These are phyloP conservation scores for Orientallactaga bullata DNA, from an alignment of 2,113 vertebrate species.

Conservation along the genomic window DNA sequence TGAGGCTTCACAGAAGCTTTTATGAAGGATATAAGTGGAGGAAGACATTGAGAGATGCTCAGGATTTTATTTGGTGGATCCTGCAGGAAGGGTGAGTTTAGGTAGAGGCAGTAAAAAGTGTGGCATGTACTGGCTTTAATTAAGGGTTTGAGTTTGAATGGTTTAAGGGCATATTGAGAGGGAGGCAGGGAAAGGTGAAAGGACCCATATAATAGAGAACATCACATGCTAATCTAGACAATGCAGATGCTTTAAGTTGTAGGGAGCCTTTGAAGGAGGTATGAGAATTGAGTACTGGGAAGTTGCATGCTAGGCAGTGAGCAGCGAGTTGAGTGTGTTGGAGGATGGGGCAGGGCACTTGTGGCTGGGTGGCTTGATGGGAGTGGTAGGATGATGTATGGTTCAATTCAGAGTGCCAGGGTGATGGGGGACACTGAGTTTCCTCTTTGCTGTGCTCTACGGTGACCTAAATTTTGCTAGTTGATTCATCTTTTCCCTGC, in stretches of 20 bases:
- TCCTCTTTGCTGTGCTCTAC: accelerated
- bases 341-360: neutral
- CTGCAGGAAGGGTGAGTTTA: neutral
- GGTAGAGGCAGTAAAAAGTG: too few species aligned
- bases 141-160: neutral
- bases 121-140: neutral
- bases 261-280: neutral
- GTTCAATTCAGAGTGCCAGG: neutral
- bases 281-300: neutral
- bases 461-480: neutral
- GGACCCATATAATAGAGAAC: neutral
- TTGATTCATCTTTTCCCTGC: neutral
- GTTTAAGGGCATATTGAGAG: neutral
- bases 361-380: neutral
- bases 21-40: neutral
- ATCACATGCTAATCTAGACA: neutral
- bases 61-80: neutral
- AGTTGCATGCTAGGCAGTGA: neutral
- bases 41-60: too few species aligned
- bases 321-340: neutral
- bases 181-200: neutral
- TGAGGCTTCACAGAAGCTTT: neutral
- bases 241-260: neutral
- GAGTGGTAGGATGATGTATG: neutral
- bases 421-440: too few species aligned